Percentiles rank a stretch among this genome's conserved stretches.
Conservation (phyloP, 2,113 vertebrate species). For the Potamarius usumacintae region DNA sequence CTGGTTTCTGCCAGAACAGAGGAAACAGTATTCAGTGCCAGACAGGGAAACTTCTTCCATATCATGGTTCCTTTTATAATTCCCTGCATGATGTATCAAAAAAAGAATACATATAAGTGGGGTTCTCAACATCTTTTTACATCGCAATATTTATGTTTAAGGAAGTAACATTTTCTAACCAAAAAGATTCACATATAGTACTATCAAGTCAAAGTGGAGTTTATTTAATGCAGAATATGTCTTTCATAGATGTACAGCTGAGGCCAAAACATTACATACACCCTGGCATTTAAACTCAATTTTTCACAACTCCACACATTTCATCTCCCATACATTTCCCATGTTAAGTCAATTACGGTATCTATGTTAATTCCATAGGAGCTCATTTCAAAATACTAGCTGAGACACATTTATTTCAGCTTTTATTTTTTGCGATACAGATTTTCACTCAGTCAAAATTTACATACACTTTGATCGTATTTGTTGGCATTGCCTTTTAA, state of each 20-base stretch:
- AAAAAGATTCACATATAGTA: neutral
- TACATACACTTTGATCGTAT: neutral
- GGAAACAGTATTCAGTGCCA: conserved; percentile 64
- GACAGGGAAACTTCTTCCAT: conserved; percentile 78
- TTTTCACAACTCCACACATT: neutral
- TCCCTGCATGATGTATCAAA: conserved; percentile 69
- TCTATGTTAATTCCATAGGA: neutral
- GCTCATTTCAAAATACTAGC: neutral
- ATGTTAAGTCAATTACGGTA: neutral
- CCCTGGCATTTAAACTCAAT: neutral
- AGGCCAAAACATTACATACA: neutral
- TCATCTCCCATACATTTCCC: neutral
- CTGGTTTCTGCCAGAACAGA: conserved; percentile 51
- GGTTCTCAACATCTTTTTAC: neutral
- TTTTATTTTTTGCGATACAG: neutral
- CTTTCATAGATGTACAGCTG: neutral
- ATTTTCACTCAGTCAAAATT: neutral
- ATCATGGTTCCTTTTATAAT: conserved; percentile 77
- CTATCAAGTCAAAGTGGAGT: neutral
- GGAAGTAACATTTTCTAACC: neutral
- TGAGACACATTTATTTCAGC: neutral
- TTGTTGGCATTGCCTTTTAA: neutral
- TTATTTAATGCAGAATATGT: neutral
- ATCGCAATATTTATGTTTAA: neutral
- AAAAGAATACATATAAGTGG: neutral